Percentiles rank a stretch among this genome's conserved stretches.
phyloP scores from a whole-genome alignment of 2,113 vertebrate genomes.

The Entelurus aequoreus region DNA sequence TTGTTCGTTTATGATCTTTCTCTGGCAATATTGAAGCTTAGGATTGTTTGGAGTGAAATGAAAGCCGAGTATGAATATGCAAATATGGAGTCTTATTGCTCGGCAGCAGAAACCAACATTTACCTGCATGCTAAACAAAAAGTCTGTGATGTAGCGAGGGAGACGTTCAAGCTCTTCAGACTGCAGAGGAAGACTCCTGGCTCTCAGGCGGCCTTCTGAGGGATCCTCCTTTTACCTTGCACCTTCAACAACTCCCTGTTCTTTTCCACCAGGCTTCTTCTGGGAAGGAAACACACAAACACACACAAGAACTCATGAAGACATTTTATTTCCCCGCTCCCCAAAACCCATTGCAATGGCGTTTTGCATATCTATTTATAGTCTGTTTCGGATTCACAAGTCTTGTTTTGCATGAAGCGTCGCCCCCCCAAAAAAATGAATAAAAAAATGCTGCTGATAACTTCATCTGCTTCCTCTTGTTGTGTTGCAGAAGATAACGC shows the following conservation, averaged over 20 bases:
- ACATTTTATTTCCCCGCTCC: conserved; percentile 14
- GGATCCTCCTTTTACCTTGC: conserved; percentile 25
- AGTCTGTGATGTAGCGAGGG: conserved; percentile 23
- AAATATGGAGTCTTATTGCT: conserved; percentile 29
- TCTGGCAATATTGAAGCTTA: too few relatives aligned
- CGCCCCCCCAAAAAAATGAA: conserved; percentile 32
- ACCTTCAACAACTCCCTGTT: conserved; percentile 30
- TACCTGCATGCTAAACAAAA: conserved; percentile 26
- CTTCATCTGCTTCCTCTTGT: not conserved
- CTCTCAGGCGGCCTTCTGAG: conserved; percentile 28
- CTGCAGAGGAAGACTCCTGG: conserved; percentile 11
- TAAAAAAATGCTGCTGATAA: conserved; percentile 41
- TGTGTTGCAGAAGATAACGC: too few relatives aligned
- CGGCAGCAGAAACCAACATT: conserved; percentile 13
- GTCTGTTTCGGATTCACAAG: conserved; percentile 43
- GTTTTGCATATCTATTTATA: conserved; percentile 61
- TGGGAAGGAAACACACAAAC: conserved; percentile 14
- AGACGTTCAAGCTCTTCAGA: conserved; percentile 13
- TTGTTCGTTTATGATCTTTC: too few relatives aligned
- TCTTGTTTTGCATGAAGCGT: conserved; percentile 45
- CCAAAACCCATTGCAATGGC: conserved; percentile 32
- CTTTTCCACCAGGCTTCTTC: conserved; percentile 21
- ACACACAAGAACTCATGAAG: not conserved
- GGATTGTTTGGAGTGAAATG: too few relatives aligned
- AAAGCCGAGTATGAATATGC: too few relatives aligned